These are phyloP conservation scores for Megamerina dolium DNA, from an alignment of 2,888 invertebrate genomes.

Conservation along the genomic window DNA sequence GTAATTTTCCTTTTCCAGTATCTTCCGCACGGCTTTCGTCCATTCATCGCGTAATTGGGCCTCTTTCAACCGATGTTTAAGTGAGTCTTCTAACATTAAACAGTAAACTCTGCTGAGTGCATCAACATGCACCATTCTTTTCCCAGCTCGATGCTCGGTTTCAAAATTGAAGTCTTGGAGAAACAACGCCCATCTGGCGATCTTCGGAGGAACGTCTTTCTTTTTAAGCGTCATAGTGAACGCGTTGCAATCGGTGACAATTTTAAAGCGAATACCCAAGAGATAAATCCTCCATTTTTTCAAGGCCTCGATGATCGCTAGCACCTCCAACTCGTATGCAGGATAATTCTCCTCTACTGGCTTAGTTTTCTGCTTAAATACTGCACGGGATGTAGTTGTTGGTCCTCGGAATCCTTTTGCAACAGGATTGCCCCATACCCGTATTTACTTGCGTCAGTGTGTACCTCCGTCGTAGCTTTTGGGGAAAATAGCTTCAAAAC, in stretches of 20 bases:
- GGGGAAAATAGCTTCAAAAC: too few relatives aligned
- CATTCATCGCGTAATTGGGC: constrained; percentile 8
- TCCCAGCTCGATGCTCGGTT: neutral
- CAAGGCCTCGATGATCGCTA: constrained; percentile 17
- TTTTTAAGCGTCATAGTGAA: constrained; percentile 26
- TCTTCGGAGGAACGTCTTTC: constrained; percentile 19
- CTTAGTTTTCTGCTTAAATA: too few relatives aligned
- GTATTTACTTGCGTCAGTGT: too few relatives aligned
- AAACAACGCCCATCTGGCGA: neutral
- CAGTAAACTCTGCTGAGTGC: constrained; percentile 16
- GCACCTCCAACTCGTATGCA: constrained; percentile 23
- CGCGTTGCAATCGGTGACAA: constrained; percentile 1
- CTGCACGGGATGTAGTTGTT: too few relatives aligned
- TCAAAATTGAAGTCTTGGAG: constrained; percentile 3
- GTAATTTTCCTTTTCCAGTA: constrained; percentile 9
- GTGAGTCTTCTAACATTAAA: too few relatives aligned
- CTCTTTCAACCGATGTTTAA: constrained; percentile 5
- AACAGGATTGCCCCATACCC: too few relatives aligned
- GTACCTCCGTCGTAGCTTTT: too few relatives aligned
- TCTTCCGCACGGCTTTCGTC: constrained; percentile 5
- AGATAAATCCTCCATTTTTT: constrained; percentile 30
- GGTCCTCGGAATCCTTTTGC: too few relatives aligned
- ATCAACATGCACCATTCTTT: constrained; percentile 17
- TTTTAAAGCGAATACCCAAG: constrained; percentile 19
- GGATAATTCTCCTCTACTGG: constrained; percentile 14